These are phyloP conservation scores for Etheostoma spectabile DNA, from an alignment of 2,113 vertebrate species.

Conservation along the genomic window DNA sequence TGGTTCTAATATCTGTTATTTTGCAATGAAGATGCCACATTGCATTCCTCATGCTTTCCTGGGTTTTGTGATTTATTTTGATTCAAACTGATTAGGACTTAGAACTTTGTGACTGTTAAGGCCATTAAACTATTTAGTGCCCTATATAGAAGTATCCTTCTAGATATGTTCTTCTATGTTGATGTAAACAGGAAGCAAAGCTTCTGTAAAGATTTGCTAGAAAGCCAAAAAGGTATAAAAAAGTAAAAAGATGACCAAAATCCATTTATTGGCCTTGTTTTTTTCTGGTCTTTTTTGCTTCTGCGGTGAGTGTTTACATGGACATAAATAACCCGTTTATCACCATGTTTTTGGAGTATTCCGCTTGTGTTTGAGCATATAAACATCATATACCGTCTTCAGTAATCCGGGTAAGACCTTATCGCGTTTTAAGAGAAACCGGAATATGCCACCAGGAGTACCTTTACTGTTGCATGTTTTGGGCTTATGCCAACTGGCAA, in stretches of 20 bases:
- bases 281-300: constrained; percentile 26
- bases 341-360: too few relatives aligned
- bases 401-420: too few relatives aligned
- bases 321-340: too few relatives aligned
- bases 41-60: background rate
- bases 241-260: constrained; percentile 35
- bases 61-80: background rate
- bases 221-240: constrained; percentile 32
- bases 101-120: background rate
- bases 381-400: too few relatives aligned
- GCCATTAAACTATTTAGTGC: background rate
- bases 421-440: too few relatives aligned
- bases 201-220: constrained; percentile 12
- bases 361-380: too few relatives aligned
- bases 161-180: background rate
- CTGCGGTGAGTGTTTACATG: background rate
- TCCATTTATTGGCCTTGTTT: constrained; percentile 30
- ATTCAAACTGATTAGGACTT: background rate
- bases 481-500: too few relatives aligned
- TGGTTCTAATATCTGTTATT: background rate
- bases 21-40: background rate
- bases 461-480: too few relatives aligned
- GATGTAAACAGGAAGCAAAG: constrained; percentile 23
- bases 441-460: too few relatives aligned
- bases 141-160: background rate